Evolutionary conservation across 2,888 invertebrate species (phyloP).

Genomic region (Bombylius discolor): DNA sequence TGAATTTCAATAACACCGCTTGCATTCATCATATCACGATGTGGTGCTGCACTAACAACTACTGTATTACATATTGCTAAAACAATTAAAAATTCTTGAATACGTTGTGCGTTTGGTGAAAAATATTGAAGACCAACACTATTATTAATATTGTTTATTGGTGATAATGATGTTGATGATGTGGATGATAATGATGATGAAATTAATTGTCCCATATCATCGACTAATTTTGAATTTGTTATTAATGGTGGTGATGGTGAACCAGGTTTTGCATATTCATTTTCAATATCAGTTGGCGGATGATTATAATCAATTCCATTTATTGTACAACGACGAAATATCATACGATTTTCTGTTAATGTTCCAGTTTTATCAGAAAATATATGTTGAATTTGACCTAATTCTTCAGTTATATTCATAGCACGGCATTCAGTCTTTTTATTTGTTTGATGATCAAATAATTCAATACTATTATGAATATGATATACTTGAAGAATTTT

Average conservation of each 20-base stretch:
- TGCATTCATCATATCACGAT: constrained; percentile 54
- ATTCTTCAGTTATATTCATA: constrained; percentile 91
- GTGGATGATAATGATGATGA: constrained; percentile 15
- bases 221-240: constrained; percentile 38
- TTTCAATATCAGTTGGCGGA: constrained; percentile 54
- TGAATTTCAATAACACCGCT: constrained; percentile 48
- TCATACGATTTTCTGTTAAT: constrained; percentile 94
- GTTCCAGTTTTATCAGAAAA: constrained; percentile 98
- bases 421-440: constrained; percentile 81
- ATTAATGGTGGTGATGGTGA: constrained; percentile 39
- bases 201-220: constrained; percentile 38
- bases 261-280: constrained; percentile 38
- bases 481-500: constrained; percentile 92
- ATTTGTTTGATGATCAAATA: constrained; percentile 74
- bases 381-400: constrained; percentile 88
- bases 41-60: constrained; percentile 77
- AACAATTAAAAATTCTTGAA: constrained; percentile 80
- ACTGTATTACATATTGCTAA: constrained; percentile 95
- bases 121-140: constrained; percentile 26
- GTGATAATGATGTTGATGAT: constrained; percentile 1
- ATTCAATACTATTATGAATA: constrained; percentile 77
- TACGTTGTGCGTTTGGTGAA: constrained; percentile 51
- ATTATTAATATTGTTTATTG: background rate
- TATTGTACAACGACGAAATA: constrained; percentile 82
- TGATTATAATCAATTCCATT: constrained; percentile 84